phyloP scores from a whole-genome alignment of 2,888 invertebrate genomes.

The Meta bourneti region DNA sequence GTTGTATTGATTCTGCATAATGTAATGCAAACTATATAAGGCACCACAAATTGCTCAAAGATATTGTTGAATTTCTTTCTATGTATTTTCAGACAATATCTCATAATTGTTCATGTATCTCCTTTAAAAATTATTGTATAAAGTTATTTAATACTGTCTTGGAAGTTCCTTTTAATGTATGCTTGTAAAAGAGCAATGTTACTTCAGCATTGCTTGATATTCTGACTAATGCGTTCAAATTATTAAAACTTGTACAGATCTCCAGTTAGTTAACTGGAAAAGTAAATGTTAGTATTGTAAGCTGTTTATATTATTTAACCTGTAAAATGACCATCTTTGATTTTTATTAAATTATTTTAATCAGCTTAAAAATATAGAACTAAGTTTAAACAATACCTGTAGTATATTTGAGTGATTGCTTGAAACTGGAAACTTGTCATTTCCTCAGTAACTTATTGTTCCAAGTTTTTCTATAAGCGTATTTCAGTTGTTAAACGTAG shows the following conservation, averaged over 20 bases:
- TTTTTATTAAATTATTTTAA: too few species aligned
- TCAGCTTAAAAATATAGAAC: too few species aligned
- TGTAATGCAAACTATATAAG: slow-evolving; percentile 18
- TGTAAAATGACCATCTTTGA: too few species aligned
- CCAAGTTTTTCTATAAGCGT: too few species aligned
- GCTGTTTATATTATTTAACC: background rate
- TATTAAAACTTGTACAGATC: background rate
- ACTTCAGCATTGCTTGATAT: background rate
- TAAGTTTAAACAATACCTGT: too few species aligned
- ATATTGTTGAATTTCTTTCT: slow-evolving; percentile 23
- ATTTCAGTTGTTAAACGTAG: too few species aligned
- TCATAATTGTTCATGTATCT: background rate
- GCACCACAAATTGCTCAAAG: slow-evolving; percentile 43
- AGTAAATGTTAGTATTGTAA: background rate
- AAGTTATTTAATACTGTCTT: slow-evolving; percentile 4
- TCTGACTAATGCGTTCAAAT: background rate
- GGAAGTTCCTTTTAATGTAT: background rate
- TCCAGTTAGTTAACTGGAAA: background rate
- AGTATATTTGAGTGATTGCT: too few species aligned
- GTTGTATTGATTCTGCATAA: slow-evolving; percentile 12
- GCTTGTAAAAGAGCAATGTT: background rate
- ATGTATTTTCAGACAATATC: slow-evolving; percentile 9
- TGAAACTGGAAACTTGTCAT: too few species aligned
- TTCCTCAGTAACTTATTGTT: too few species aligned
- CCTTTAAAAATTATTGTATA: slow-evolving; percentile 14